Evolutionary conservation across 2,888 invertebrate genomes (phyloP), one percentile per base, ranked within the genome.

Genomic region (Rhabditoides inermis): DNA sequence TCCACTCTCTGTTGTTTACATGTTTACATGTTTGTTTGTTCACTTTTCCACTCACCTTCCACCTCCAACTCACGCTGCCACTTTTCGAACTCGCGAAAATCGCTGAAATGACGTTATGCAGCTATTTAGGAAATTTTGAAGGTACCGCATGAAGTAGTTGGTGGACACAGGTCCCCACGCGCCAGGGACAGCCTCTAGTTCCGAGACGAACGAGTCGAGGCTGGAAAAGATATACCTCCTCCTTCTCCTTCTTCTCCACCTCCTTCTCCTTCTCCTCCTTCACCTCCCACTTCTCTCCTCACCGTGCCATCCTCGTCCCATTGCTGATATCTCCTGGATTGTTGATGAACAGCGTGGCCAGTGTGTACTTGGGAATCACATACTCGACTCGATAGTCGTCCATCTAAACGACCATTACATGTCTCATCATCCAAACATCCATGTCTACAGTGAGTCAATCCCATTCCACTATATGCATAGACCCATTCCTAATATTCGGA

Each of bases 321-420:
- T 18, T 22, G 18, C 15, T 58, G 20, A 71, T 49, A 53, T 71
- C 61, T 20, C 71, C 71, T 1, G 71, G 69, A 36, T 66, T 61
- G 25, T 58, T 54, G 4, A 71, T 60, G 41, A 71, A 65, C 23
- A 71, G 56, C 15, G 65, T 63, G 0, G 64, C 67, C 23, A 68
- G 40, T 18, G 56, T 56, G 44, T 60, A 73, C 53, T 73, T 62
- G 2, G 73, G 73, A 30, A 73, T 61, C 39, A 70, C 67, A 52
- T 69, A 72, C 28, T 69, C 55, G 15, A 72, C 73, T 6, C 73
- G 60, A 12, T 71, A 51, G 51, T 71, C 63, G 51, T 72, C 72
- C 58, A 66, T 65, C 57, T 58, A 30, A 18, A 40, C 18, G 7
- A 39, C n/a, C n/a, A 18, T 2, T 7, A 20, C 15, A 18, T n/a